phyloP scores from a whole-genome alignment of 2,888 invertebrate genomes.

The Entomobrya multifasciata region DNA sequence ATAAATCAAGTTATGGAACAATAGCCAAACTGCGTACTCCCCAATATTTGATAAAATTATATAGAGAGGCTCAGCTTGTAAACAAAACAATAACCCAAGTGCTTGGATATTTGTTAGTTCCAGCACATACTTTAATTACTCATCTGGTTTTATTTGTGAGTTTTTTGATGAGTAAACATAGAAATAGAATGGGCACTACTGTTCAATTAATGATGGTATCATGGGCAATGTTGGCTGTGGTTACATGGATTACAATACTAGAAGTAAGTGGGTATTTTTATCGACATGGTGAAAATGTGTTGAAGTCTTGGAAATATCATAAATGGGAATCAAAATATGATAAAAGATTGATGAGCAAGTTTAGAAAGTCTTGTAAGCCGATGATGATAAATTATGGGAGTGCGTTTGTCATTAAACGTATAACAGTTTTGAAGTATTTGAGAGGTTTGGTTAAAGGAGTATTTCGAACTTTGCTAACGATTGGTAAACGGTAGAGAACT shows the following conservation, averaged over 20 bases:
- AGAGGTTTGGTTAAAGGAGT: conserved; percentile 1
- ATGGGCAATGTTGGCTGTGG: not conserved
- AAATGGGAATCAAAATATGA: not conserved
- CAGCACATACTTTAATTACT: not conserved
- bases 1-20: too few relatives aligned
- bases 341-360: conserved; percentile 1
- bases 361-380: conserved; percentile 18
- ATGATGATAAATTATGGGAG: conserved; percentile 27
- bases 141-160: not conserved
- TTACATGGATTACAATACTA: not conserved
- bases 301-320: conserved; percentile 42
- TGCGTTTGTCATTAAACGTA: not conserved
- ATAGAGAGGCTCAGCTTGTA: too few relatives aligned
- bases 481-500: too few relatives aligned
- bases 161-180: conserved; percentile 3
- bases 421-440: conserved; percentile 15
- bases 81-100: too few relatives aligned
- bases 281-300: not conserved
- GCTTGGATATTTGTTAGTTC: not conserved
- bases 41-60: too few relatives aligned
- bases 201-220: not conserved
- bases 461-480: conserved; percentile 15
- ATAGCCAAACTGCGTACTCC: too few relatives aligned
- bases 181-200: not conserved
- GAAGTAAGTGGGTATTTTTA: conserved; percentile 5